Conservation (phyloP, 2,797 vertebrate genomes). For the Microctenopoma stevenorrisi region DNA sequence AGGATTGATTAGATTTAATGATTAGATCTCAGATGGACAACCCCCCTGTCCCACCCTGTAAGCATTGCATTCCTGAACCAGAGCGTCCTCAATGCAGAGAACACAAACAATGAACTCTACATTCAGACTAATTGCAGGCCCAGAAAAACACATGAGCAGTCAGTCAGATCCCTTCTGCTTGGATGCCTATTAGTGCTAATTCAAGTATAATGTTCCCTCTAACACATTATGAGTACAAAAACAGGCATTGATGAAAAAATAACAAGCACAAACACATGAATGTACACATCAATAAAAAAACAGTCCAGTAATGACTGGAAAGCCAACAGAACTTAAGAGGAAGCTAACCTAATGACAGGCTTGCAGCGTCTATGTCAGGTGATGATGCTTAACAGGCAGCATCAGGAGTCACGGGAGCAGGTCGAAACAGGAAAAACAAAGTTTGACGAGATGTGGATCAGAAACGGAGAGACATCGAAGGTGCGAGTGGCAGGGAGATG, state of each 20-base stretch:
- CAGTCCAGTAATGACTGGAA: conserved; percentile 50
- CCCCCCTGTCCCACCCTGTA: conserved; percentile 39
- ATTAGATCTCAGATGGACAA: conserved; percentile 72
- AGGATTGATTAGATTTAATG: conserved; percentile 82
- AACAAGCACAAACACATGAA: conserved; percentile 65
- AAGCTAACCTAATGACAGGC: conserved; percentile 55
- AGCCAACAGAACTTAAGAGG: conserved; percentile 56
- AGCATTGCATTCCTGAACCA: conserved; percentile 68
- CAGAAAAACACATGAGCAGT: conserved; percentile 65
- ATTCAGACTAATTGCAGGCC: conserved; percentile 64
- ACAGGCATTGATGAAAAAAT: conserved; percentile 64
- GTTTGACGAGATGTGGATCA: conserved; percentile 12
- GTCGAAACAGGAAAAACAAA: conserved; percentile 26
- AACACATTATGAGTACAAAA: conserved; percentile 68
- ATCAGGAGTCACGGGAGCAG: conserved; percentile 49
- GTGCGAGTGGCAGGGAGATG: conserved; percentile 34
- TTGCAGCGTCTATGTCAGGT: conserved; percentile 45
- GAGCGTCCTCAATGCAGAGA: conserved; percentile 62
- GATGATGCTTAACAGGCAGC: conserved; percentile 28
- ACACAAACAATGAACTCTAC: conserved; percentile 63
- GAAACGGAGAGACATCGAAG: conserved; percentile 31
- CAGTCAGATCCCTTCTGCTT: conserved; percentile 56
- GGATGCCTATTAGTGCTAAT: conserved; percentile 62
- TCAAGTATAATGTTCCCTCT: conserved; percentile 74
- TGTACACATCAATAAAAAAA: conserved; percentile 71